A percentile compares a stretch with the other conserved stretches of the same genome.
phyloP scores from a whole-genome alignment of 92 coral and sea anemone genomes.

The Muricea muricata region DNA sequence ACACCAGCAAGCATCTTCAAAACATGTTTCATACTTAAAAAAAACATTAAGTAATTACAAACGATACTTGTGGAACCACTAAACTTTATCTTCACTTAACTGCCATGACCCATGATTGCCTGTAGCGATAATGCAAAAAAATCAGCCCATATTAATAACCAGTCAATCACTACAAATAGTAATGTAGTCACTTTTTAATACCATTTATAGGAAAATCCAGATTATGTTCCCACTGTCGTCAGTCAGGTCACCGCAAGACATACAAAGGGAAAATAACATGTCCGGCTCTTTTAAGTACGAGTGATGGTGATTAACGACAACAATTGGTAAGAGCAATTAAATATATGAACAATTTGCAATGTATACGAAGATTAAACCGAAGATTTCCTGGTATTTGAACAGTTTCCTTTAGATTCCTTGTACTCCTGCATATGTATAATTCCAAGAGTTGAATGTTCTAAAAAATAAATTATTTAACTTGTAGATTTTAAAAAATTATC shows the following conservation, averaged over 20 bases:
- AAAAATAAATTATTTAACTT: too few relatives aligned
- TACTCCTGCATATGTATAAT: slow-evolving; percentile 51
- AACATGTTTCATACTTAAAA: too few relatives aligned
- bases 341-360: neutral
- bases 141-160: too few relatives aligned
- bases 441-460: slow-evolving; percentile 46
- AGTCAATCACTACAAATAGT: too few relatives aligned
- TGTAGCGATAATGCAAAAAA: too few relatives aligned
- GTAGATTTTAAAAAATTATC: neutral
- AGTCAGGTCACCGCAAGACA: slow-evolving; percentile 35
- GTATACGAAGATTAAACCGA: too few relatives aligned
- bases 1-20: slow-evolving; percentile 7
- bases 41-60: too few relatives aligned
- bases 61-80: too few relatives aligned
- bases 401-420: slow-evolving; percentile 46
- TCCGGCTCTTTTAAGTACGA: neutral
- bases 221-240: slow-evolving; percentile 18
- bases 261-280: slow-evolving; percentile 36
- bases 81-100: too few relatives aligned
- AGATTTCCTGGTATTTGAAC: slow-evolving; percentile 5
- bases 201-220: slow-evolving; percentile 27
- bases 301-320: neutral
- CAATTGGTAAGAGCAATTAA: too few relatives aligned
- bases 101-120: too few relatives aligned
- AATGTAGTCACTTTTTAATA: too few relatives aligned